Evolutionary conservation across 2,113 vertebrate genomes (phyloP).

Genomic region (Antidorcas marsupialis): DNA sequence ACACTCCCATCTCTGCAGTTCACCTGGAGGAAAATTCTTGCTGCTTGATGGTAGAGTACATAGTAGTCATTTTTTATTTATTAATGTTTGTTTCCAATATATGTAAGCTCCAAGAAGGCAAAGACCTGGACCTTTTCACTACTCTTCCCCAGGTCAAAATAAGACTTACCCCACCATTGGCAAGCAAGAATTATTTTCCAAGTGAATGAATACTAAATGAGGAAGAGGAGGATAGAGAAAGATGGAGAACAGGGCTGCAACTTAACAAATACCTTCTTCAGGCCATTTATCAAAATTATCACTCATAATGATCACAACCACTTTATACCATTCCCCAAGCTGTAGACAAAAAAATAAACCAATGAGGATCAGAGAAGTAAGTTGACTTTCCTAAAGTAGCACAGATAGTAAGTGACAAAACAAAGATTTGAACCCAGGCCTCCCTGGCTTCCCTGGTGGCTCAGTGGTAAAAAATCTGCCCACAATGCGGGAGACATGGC

Average conservation of each 20-base stretch:
- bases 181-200: background rate
- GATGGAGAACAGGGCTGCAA: background rate
- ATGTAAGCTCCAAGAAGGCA: background rate
- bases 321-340: background rate
- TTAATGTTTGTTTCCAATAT: background rate
- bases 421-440: background rate
- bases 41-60: background rate
- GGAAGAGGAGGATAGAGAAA: background rate
- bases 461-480: fast-evolving
- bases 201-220: background rate
- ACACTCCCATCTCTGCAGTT: background rate
- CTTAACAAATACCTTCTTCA: background rate
- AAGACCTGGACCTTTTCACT: background rate
- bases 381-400: background rate
- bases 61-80: background rate
- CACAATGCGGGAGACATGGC: background rate
- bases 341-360: background rate
- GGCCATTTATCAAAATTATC: background rate
- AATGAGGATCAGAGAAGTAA: background rate
- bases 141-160: background rate
- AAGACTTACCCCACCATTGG: background rate
- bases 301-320: background rate
- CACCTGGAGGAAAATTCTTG: background rate
- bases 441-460: background rate
- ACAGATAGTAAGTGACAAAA: background rate